Conservation (phyloP, 2,888 invertebrate genomes). For the Rhagophthalmus giganteus region DNA sequence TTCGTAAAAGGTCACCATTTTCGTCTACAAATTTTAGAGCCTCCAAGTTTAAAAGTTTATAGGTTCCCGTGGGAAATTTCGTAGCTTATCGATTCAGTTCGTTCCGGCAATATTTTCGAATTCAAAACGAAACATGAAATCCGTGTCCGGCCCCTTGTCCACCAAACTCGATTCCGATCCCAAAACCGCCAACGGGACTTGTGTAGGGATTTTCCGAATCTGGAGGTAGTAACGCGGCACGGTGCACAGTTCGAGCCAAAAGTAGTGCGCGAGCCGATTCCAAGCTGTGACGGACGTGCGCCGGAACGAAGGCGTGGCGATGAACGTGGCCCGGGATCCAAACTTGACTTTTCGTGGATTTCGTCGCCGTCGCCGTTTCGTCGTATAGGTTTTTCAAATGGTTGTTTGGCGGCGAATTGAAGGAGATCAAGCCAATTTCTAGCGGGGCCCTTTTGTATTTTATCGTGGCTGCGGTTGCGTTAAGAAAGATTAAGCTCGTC, state of each 20-base stretch:
- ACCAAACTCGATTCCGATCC: constrained; percentile 36
- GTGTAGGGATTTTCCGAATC: constrained; percentile 21
- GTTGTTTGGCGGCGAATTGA: constrained; percentile 3
- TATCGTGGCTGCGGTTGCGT: neutral
- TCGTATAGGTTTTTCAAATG: neutral
- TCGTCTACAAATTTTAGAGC: too few relatives aligned
- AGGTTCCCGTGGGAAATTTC: too few relatives aligned
- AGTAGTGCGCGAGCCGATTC: constrained; percentile 31
- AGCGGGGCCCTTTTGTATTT: constrained; percentile 13
- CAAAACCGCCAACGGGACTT: constrained; percentile 38
- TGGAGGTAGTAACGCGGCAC: constrained; percentile 12
- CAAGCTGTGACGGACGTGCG: constrained; percentile 37
- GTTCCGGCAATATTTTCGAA: neutral
- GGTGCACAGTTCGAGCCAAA: constrained; percentile 27
- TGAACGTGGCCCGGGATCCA: constrained; percentile 40
- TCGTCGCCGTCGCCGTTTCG: constrained; percentile 3
- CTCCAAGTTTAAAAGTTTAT: too few relatives aligned
- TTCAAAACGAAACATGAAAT: constrained; percentile 33
- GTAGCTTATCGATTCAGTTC: too few relatives aligned
- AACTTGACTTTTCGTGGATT: constrained; percentile 2
- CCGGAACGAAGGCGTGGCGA: constrained; percentile 40
- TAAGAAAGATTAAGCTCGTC: constrained; percentile 3
- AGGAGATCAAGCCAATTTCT: constrained; percentile 19
- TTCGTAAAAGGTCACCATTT: too few relatives aligned
- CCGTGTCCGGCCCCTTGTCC: constrained; percentile 43